phyloP scores from a whole-genome alignment of 2,113 vertebrate species.

The Pygoscelis antarcticus region DNA sequence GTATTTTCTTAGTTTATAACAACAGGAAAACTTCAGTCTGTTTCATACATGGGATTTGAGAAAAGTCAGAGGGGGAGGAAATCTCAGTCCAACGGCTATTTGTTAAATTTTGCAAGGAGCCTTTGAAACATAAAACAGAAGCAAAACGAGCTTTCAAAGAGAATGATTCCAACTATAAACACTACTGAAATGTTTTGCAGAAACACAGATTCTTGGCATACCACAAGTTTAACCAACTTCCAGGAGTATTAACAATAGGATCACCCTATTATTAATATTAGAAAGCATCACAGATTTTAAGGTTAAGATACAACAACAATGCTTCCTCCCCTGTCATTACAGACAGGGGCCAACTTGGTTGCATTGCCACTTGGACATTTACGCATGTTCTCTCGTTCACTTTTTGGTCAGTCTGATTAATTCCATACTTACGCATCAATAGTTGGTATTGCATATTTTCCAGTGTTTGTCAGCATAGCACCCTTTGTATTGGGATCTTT shows the following conservation, averaged over 20 bases:
- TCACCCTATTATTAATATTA: fast-evolving
- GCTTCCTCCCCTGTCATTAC: background rate
- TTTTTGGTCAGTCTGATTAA: background rate
- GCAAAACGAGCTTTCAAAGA: background rate
- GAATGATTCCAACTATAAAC: background rate
- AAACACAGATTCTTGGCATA: background rate
- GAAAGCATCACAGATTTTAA: background rate
- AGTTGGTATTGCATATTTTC: slow-evolving; percentile 92
- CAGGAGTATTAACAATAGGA: background rate
- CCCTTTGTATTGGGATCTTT: slow-evolving; percentile 94
- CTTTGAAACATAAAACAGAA: background rate
- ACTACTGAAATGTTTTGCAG: background rate
- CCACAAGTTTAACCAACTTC: background rate
- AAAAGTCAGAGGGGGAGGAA: background rate
- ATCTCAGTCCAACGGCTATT: background rate
- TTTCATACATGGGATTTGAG: background rate
- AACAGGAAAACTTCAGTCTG: background rate
- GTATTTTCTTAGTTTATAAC: background rate
- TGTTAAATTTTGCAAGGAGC: background rate
- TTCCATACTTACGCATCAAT: slow-evolving; percentile 91
- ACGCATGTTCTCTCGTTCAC: fast-evolving
- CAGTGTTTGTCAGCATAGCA: slow-evolving; percentile 96
- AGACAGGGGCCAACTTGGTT: background rate
- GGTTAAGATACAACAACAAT: fast-evolving
- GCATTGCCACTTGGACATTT: background rate